These are phyloP conservation scores for Helobdella robusta DNA, from an alignment of 2,888 invertebrate species.

Conservation along the genomic window DNA sequence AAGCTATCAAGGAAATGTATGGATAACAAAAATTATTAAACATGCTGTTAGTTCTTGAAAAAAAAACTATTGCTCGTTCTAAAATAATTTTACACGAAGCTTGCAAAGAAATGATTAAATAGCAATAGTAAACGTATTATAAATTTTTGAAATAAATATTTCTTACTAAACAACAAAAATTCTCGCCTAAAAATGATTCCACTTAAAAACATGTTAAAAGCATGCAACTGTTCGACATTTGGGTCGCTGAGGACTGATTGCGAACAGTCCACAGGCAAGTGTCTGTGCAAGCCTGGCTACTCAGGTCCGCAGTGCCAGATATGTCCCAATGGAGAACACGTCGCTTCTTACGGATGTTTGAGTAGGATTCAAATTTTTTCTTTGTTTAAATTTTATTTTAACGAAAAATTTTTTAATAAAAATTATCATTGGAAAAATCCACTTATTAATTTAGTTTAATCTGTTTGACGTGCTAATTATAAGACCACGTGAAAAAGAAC, in stretches of 20 bases:
- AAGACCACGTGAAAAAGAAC: background rate
- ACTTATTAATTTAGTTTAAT: background rate
- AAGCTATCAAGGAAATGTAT: no score
- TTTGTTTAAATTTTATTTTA: no score
- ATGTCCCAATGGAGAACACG: constrained; percentile 57
- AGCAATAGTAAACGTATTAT: background rate
- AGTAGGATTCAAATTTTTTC: no score
- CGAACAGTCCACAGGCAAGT: constrained; percentile 82
- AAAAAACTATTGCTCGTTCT: no score
- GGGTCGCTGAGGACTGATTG: constrained; percentile 81
- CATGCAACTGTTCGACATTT: constrained; percentile 78
- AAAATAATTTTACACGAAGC: background rate
- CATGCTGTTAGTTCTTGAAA: no score
- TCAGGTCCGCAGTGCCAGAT: constrained; percentile 70
- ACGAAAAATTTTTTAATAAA: background rate
- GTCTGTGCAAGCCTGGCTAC: constrained; percentile 74
- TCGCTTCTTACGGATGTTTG: no score
- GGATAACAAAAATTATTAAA: no score
- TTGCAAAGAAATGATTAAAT: background rate
- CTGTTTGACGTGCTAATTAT: background rate
- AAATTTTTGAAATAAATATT: background rate
- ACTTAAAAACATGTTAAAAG: constrained; percentile 57
- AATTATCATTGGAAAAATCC: no score
- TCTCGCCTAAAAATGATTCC: no score
- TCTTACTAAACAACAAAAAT: no score